Base-by-base conservation (phyloP, 2,113 vertebrate species). In the Nycticebus coucang region DNA sequence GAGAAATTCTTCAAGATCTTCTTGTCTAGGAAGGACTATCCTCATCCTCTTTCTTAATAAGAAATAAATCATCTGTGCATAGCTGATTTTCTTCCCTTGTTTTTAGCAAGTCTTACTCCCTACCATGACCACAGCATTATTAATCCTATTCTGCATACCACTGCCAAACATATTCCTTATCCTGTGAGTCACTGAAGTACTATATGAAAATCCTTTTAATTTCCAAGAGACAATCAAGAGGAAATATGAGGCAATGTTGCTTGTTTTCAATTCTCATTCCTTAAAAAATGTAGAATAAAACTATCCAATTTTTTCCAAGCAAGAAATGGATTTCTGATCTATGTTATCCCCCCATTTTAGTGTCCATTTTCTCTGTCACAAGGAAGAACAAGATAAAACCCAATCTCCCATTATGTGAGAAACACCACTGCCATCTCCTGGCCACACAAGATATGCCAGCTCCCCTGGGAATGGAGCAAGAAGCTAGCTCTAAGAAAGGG, bases 371-470 rank as follows among this genome's bases (percentile, higher is more conserved):
- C 22, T 69, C 50, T 86, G 18, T 75, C 30, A 33, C 1, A 22
- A 15, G 33, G 72, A 26, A 94, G 33, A 75, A 74, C 4, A 12
- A 80, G 14, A 62, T 60, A 30, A 80, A 69, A 55, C 69, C 1
- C 21, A 60, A 4, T 53, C 8, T 60, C 26, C 69, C 28, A 9
- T 8, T 21, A 26, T 33, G 2, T 11, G 8, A 60, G 35, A 79
- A 17, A 68, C 15, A 57, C 55, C 2, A 45, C n/a, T 91, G 41
- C 22, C 69, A n/a, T 59, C 19, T 75, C 5, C 68, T 68, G 33
- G 3, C 26, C 4, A 2, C 41, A 17, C 2, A 7, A 22, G 3
- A 62, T 21, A 75, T 14, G 33, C 14, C 33, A 15, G 7, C 0
- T 45, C n/a, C 45, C 41, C 45, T 37, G 28, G 37, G 57, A 88